Percentiles rank a stretch among this genome's conserved stretches.
phyloP scores from a whole-genome alignment of 2,113 vertebrate genomes.

The Nothoprocta pentlandii region DNA sequence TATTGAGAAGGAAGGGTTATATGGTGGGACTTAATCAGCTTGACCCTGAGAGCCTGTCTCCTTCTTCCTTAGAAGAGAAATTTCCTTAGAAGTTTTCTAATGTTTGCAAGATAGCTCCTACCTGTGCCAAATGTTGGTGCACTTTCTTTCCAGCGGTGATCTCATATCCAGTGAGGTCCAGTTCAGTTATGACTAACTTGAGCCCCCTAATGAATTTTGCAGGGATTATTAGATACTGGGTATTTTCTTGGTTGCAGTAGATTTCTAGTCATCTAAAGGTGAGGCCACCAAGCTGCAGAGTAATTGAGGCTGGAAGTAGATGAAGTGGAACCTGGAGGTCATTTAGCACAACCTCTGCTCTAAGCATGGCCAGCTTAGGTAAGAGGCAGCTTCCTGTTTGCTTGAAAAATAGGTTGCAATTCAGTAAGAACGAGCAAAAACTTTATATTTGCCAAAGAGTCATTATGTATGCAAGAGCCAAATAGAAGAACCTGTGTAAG shows the following conservation, averaged over 20 bases:
- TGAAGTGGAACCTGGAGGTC: background rate
- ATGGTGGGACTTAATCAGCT: background rate
- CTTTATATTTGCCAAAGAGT: background rate
- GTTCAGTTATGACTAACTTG: background rate
- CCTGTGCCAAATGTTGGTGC: background rate
- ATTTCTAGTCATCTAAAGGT: background rate
- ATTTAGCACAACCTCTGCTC: background rate
- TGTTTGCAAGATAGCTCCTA: background rate
- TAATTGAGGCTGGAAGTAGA: background rate
- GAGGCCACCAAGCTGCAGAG: background rate
- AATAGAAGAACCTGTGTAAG: background rate
- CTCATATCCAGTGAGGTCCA: background rate
- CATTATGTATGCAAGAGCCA: background rate
- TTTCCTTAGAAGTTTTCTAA: background rate
- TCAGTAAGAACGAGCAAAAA: background rate
- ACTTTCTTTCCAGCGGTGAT: background rate
- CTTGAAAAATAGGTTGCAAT: background rate
- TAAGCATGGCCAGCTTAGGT: accelerated
- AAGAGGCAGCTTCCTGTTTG: background rate
- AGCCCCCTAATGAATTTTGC: background rate
- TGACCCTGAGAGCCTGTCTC: background rate
- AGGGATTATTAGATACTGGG: background rate
- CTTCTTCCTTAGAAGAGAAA: background rate
- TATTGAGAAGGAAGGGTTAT: background rate
- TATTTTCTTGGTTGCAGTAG: background rate